Evolutionary conservation across 1,140 invertebrate genomes (phyloP), one percentile per base, ranked within the genome.

Genomic region (Harlomillsia oculata): DNA sequence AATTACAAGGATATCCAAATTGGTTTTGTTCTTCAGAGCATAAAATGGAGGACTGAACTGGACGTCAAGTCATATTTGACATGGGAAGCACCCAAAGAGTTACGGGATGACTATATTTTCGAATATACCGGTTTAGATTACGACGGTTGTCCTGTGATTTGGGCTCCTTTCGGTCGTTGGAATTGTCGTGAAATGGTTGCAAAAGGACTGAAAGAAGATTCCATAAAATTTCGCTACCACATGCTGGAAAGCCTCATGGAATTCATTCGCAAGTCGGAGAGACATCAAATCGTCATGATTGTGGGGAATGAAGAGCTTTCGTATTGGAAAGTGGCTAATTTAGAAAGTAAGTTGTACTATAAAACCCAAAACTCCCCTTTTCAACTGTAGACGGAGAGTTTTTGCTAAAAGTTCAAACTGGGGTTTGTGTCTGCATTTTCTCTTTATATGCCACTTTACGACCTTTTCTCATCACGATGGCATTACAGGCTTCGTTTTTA

Each of bases 91-190:
- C n/a, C 9, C 13, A 32, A 28, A 20, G 23, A 48, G 28, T 43
- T 56, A 6, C 21, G n/a, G 26, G 32, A 49, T 0, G 53, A 56
- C 20, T 23, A 48, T 26, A 3, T 37, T 30, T 48, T 56, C 23
- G 18, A 56, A 25, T 56, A 32, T 25, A 56, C 34, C 13, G 53
- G 53, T 0, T 37, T 16, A 2, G 53, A 56, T 26, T 39, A 39
- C 9, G 44, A 56, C 11, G 53, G 53, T 16, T 21, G 53, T 23
- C 53, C 53, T 34, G 54, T 56, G 13, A 49, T 56, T 50, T 56
- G 34, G 18, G 26, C 41, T 14, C 54, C 54, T 8, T 16, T 56
- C 4, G 54, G 54, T 8, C 54, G 54, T 14, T 56, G 46, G 26
- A 50, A 56, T 20, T 39, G 45, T 9, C 26, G 54, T 29, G 18